A percentile compares a stretch with the other conserved stretches of the same genome.
These are phyloP conservation scores for Riparia riparia DNA, from an alignment of 2,113 vertebrate genomes.

Conservation along the genomic window DNA sequence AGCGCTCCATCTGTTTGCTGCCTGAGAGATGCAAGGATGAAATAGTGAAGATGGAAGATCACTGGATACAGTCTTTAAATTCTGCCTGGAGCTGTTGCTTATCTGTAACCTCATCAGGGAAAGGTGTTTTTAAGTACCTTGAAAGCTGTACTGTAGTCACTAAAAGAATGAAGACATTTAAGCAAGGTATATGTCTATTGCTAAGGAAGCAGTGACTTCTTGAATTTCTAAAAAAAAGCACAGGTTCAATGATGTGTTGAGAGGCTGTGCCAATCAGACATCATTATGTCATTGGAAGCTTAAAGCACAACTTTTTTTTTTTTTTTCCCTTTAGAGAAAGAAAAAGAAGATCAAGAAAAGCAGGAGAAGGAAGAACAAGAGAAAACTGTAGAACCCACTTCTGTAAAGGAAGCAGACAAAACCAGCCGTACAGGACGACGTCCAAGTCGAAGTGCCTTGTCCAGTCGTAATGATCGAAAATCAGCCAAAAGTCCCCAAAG, in stretches of 20 bases:
- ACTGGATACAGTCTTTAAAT: background rate
- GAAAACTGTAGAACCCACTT: background rate
- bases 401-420: constrained; percentile 37
- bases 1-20: background rate
- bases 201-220: background rate
- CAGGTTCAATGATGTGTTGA: background rate
- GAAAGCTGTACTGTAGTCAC: background rate
- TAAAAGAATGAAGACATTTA: background rate
- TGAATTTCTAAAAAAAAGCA: background rate
- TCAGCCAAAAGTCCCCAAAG: constrained; percentile 74
- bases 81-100: background rate
- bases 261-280: background rate
- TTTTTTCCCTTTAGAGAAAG: constrained; percentile 36
- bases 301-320: background rate
- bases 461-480: constrained; percentile 55
- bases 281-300: background rate
- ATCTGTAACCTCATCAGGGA: background rate
- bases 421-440: background rate
- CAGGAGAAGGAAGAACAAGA: constrained; percentile 39
- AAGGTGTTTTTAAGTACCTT: background rate
- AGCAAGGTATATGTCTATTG: background rate
- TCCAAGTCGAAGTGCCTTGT: constrained; percentile 62
- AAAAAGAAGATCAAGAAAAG: constrained; percentile 54
- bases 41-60: background rate
- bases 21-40: background rate